Percentiles rank a stretch among this genome's conserved stretches.
Conservation (phyloP, 2,888 invertebrate genomes). For the Drosophila borborema region DNA sequence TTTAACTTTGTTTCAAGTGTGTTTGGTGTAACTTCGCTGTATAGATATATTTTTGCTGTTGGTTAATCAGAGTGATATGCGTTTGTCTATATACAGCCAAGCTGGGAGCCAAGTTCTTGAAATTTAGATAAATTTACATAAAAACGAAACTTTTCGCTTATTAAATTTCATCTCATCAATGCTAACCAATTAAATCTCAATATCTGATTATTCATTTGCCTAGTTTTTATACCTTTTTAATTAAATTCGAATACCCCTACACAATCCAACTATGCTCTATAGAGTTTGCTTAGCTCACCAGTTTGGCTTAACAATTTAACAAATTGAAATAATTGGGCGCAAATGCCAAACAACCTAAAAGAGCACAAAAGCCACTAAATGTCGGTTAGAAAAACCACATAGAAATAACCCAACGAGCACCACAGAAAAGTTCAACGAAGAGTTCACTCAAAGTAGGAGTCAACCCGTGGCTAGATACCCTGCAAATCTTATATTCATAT, state of each 20-base stretch:
- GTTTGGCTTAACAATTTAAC: conserved; percentile 48
- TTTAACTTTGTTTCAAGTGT: background rate
- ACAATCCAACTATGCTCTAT: conserved; percentile 14
- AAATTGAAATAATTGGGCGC: conserved; percentile 70
- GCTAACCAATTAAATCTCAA: too few relatives aligned
- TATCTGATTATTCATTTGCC: conserved; percentile 3
- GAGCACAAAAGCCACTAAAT: conserved; percentile 59
- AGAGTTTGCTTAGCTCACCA: conserved; percentile 20
- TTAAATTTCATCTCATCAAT: too few relatives aligned
- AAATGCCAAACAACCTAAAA: conserved; percentile 51
- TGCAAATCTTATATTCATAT: background rate
- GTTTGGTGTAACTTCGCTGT: background rate
- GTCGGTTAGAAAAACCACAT: conserved; percentile 44
- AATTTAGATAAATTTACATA: too few relatives aligned
- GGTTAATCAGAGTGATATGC: background rate
- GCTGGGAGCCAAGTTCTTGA: background rate
- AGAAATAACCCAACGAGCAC: conserved; percentile 12
- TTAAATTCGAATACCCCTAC: conserved; percentile 18
- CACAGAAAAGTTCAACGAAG: conserved; percentile 31
- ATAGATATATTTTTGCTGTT: background rate
- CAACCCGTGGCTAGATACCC: conserved; percentile 16
- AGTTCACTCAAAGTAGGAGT: conserved; percentile 27
- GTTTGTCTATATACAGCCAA: background rate
- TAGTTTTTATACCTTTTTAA: conserved; percentile 22
- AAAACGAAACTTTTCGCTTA: too few relatives aligned